Evolutionary conservation across 2,888 invertebrate genomes (phyloP).

Genomic region (Agapostemon virescens): DNA sequence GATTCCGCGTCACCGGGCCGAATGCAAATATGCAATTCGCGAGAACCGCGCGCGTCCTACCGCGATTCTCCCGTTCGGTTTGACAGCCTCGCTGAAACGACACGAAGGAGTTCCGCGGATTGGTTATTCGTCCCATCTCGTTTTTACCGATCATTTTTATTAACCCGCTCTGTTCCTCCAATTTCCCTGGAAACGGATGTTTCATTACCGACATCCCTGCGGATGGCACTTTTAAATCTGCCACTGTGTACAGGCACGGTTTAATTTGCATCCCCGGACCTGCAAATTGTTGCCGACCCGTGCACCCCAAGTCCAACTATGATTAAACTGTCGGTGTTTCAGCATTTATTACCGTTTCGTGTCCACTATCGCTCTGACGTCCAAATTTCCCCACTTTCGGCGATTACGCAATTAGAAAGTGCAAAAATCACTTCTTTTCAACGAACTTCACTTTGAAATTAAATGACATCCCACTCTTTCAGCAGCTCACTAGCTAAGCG

Average conservation of each 20-base stretch:
- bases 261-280: not conserved
- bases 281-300: too few relatives aligned
- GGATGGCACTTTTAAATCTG: not conserved
- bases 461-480: too few relatives aligned
- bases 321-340: too few relatives aligned
- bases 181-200: not conserved
- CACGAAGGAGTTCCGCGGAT: not conserved
- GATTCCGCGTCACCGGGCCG: conserved; percentile 31
- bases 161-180: not conserved
- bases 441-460: too few relatives aligned
- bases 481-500: too few relatives aligned
- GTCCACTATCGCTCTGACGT: too few relatives aligned
- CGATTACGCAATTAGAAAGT: too few relatives aligned
- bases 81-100: not conserved
- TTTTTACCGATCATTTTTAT: conserved; percentile 8
- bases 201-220: not conserved
- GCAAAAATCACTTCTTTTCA: too few relatives aligned
- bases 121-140: not conserved
- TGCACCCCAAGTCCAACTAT: too few relatives aligned
- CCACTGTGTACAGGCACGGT: not conserved
- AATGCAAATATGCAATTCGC: conserved; percentile 41
- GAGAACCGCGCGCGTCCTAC: not conserved
- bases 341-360: too few relatives aligned
- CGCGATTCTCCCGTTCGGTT: not conserved
- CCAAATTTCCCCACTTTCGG: too few relatives aligned